Percentiles rank a stretch among this genome's conserved stretches.
Conservation (phyloP, 2,797 vertebrate species). For the Fundulus diaphanus region DNA sequence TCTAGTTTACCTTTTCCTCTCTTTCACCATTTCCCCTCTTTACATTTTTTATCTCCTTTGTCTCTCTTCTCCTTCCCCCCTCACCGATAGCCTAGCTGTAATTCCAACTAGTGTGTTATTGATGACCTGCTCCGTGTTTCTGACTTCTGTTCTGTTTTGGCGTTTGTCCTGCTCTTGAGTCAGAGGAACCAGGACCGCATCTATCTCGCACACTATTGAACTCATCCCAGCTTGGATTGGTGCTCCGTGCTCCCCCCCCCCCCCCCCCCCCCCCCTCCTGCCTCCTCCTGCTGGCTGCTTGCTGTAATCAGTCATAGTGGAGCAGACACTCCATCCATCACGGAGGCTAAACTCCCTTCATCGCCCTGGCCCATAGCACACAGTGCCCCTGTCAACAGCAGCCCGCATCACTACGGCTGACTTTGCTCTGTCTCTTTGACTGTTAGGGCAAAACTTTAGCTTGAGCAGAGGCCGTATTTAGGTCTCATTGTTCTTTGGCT, state of each 20-base stretch:
- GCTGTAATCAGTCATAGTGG: constrained; percentile 72
- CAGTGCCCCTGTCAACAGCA: constrained; percentile 50
- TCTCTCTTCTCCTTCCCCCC: not conserved
- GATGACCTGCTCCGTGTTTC: constrained; percentile 61
- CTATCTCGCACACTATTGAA: constrained; percentile 34
- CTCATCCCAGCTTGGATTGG: constrained; percentile 47
- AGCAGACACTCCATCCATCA: constrained; percentile 71
- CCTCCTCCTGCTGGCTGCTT: constrained; percentile 40
- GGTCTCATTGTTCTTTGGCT: not conserved
- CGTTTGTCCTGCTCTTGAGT: constrained; percentile 37
- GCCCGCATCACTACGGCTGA: constrained; percentile 50
- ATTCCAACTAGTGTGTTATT: constrained; percentile 65
- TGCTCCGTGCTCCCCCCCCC: constrained; percentile 35
- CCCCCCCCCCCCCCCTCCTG: constrained; percentile 40
- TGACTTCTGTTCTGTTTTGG: constrained; percentile 56
- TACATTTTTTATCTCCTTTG: not conserved
- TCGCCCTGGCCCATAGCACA: constrained; percentile 53
- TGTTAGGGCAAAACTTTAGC: constrained; percentile 46
- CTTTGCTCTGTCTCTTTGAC: constrained; percentile 54
- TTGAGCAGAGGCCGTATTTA: not conserved
- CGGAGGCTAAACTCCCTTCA: constrained; percentile 64
- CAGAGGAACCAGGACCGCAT: constrained; percentile 16
- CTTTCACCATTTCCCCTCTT: not conserved
- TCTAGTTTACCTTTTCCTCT: not conserved
- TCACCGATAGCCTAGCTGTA: constrained; percentile 23